Evolutionary conservation across 2,113 vertebrate genomes (phyloP).

Genomic region (Rafetus swinhoei): DNA sequence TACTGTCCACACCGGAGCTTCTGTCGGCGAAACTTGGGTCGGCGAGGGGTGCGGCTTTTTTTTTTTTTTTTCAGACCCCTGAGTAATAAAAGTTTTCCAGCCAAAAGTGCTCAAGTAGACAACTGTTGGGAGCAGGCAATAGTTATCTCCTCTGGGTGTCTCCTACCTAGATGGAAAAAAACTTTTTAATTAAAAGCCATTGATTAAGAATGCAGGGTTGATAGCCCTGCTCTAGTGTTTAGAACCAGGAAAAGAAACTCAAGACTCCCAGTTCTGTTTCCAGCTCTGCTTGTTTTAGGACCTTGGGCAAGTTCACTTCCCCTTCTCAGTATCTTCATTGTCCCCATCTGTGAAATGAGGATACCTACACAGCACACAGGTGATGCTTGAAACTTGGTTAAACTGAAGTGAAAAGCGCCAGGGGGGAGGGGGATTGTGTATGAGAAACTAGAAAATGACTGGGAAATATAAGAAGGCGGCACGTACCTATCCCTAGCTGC

Average conservation of each 20-base stretch:
- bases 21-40: no score
- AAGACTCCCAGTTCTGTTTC: neutral
- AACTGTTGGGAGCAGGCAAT: neutral
- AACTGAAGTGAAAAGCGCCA: fast-evolving
- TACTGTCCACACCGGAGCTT: no score
- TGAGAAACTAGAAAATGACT: neutral
- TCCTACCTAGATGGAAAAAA: neutral
- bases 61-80: no score
- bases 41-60: no score
- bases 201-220: neutral
- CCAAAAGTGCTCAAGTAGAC: no score
- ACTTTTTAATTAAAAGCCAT: neutral
- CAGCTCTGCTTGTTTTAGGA: neutral
- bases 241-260: neutral
- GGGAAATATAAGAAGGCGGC: neutral
- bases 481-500: fast-evolving
- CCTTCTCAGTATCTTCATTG: neutral
- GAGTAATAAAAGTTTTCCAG: no score
- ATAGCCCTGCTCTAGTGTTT: neutral
- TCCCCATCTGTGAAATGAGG: neutral
- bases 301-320: no score
- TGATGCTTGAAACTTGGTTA: fast-evolving
- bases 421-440: neutral
- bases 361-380: fast-evolving
- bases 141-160: neutral